Evolutionary conservation across 1,140 invertebrate genomes (phyloP), one percentile per base, ranked within the genome.

Genomic region (Choristoneura fumiferana): DNA sequence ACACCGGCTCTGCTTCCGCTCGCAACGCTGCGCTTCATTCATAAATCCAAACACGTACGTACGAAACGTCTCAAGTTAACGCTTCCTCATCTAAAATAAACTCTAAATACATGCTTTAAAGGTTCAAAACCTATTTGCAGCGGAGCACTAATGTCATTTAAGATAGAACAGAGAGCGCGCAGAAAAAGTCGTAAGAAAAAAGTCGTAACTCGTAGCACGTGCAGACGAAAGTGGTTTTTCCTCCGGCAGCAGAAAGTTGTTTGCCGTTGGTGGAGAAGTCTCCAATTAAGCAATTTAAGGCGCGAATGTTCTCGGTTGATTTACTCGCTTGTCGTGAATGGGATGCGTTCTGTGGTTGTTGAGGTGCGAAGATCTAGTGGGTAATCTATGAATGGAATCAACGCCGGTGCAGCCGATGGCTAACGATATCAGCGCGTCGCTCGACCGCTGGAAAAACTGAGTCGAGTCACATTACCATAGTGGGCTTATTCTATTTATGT

Each of bases 1-100:
- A 78, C 83, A 74, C 81, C 78, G 74, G 76, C 78, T 73, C 70
- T 55, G 78, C 82, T 86, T 89, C 85, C 85, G 82, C 78, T 84
- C 77, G 78, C 82, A 76, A 77, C 75, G 82, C 75, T 79, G 82
- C 75, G 80, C 77, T 88, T 87, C 85, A 89, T 89, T 89, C 85
- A 89, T 89, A 88, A 89, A 88, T 79, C 67, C 68, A 57, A 71
- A 66, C 65, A 40, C 65, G 40, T 12, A 43, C 29, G 35, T 33
- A n/a, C 54, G 14, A 54, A 65, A 72, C 62, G 72, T 58, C 66
- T 12, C 62, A 84, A 73, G 66, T 68, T 57, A 18, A 29, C 39
- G 14, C 57, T n/a, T 17, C n/a, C 22, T 39, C 22, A 4, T 61
- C 56, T 1, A 84, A 63, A 65, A 61, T 60, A 40, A 59, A 72